A percentile compares a stretch with the other conserved stretches of the same genome.
These are phyloP conservation scores for Bradysia coprophila DNA, from an alignment of 1,140 invertebrate genomes.

Conservation along the genomic window DNA sequence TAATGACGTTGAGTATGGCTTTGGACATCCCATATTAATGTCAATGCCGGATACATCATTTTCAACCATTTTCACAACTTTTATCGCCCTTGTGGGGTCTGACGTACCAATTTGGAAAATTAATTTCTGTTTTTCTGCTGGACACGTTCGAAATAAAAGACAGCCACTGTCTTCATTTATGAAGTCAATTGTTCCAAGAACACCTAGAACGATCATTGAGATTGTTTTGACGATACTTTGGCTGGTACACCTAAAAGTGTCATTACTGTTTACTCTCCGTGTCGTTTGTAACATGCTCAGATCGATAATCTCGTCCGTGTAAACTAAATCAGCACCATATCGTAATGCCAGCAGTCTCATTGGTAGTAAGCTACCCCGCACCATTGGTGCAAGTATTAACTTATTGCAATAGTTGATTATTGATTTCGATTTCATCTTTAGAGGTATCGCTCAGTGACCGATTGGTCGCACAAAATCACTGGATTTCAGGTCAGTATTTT, in stretches of 20 bases:
- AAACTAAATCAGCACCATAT: constrained; percentile 95
- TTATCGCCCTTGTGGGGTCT: constrained; percentile 63
- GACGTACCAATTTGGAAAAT: constrained; percentile 90
- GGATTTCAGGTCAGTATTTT: no score
- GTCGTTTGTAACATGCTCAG: constrained; percentile 72
- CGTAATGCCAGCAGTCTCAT: constrained; percentile 84
- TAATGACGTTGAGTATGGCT: constrained; percentile 92
- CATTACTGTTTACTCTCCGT: constrained; percentile 65
- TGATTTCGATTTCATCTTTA: no score
- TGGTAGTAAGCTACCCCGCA: constrained; percentile 81
- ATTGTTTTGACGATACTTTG: background rate
- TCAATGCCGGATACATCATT: constrained; percentile 89
- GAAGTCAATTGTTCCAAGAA: constrained; percentile 80
- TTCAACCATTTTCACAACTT: constrained; percentile 64
- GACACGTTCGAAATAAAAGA: constrained; percentile 81
- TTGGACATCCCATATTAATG: constrained; percentile 99
- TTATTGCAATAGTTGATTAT: constrained; percentile 44
- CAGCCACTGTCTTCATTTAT: constrained; percentile 70
- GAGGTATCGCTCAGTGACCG: no score
- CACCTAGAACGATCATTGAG: constrained; percentile 37
- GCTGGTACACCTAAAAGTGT: background rate
- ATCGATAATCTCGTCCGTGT: constrained; percentile 94
- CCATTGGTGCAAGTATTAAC: constrained; percentile 92
- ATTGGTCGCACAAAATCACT: no score
- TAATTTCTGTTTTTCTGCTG: constrained; percentile 57